Evolutionary conservation across 92 coral and sea anemone species (phyloP).

Genomic region (Bergia sp.): DNA sequence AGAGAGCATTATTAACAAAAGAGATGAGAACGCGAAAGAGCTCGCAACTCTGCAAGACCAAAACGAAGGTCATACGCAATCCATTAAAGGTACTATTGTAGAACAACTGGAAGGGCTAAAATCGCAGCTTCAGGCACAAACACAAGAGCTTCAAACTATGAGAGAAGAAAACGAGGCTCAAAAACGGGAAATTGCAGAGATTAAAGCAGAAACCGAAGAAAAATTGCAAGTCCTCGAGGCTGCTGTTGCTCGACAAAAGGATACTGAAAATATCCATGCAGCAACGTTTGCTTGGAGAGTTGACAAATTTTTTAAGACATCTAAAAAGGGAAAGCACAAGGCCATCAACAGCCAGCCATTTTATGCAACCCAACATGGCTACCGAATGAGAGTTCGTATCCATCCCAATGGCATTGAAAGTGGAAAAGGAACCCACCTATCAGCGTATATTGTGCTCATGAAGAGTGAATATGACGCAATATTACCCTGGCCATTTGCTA

Average conservation of each 20-base stretch:
- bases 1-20: slow-evolving; percentile 11
- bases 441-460: slow-evolving; percentile 27
- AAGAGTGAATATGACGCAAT: slow-evolving; percentile 36
- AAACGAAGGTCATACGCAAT: background rate
- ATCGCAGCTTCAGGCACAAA: slow-evolving; percentile 6
- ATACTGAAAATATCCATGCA: background rate
- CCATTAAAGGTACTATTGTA: background rate
- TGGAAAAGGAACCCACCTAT: slow-evolving; percentile 41
- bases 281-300: slow-evolving; percentile 30
- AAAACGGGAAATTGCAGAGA: slow-evolving; percentile 17
- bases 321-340: slow-evolving; percentile 42
- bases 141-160: slow-evolving; percentile 12
- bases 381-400: slow-evolving; percentile 39
- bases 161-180: slow-evolving; percentile 18
- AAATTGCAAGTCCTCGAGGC: slow-evolving; percentile 33
- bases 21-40: slow-evolving; percentile 22
- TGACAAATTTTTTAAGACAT: slow-evolving; percentile 26
- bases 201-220: slow-evolving; percentile 31
- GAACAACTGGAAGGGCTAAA: slow-evolving; percentile 25
- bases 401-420: slow-evolving; percentile 31
- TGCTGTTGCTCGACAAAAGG: slow-evolving; percentile 1
- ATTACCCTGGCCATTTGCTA: slow-evolving; percentile 36
- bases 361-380: slow-evolving; percentile 34
- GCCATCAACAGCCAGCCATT: slow-evolving; percentile 23
- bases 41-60: background rate